Evolutionary conservation across 2,888 invertebrate species (phyloP).

Genomic region (Sphaerophoria taeniata): DNA sequence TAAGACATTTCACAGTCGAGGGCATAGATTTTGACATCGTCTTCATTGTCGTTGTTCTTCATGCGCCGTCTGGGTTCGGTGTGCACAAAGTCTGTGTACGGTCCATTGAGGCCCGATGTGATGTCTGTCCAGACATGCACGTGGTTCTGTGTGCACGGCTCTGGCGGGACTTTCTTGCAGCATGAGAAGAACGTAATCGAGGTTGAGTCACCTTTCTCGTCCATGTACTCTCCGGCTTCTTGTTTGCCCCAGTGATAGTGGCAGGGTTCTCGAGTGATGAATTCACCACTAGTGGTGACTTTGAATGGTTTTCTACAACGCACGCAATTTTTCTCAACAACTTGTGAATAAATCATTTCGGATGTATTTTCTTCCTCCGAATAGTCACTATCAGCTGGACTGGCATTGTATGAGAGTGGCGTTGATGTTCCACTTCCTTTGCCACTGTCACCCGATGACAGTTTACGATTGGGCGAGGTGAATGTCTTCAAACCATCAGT

Average conservation of each 20-base stretch:
- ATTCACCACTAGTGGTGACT: conserved; percentile 88
- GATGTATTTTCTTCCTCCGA: conserved; percentile 76
- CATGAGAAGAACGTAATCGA: conserved; percentile 65
- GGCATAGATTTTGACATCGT: conserved; percentile 86
- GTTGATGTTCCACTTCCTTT: conserved; percentile 84
- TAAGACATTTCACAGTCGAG: conserved; percentile 99
- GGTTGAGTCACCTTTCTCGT: conserved; percentile 78
- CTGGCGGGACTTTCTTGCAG: conserved; percentile 70
- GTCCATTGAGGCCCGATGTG: conserved; percentile 88
- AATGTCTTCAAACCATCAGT: conserved; percentile 78
- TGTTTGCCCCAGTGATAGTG: conserved; percentile 95
- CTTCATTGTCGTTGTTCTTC: conserved; percentile 75
- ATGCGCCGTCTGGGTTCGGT: conserved; percentile 82
- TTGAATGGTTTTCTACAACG: conserved; percentile 89
- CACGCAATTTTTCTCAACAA: conserved; percentile 86
- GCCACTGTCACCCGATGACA: conserved; percentile 84
- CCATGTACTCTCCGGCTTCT: conserved; percentile 82
- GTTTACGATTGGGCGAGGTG: conserved; percentile 50
- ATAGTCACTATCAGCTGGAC: conserved; percentile 82
- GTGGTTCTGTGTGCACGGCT: conserved; percentile 87
- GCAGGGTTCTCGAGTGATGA: conserved; percentile 90
- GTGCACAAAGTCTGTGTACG: conserved; percentile 87
- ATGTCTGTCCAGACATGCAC: conserved; percentile 92
- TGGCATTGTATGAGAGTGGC: conserved; percentile 84
- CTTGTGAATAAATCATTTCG: conserved; percentile 76